Base-by-base conservation (phyloP, 2,888 invertebrate species). In the Tiphia femorata region DNA sequence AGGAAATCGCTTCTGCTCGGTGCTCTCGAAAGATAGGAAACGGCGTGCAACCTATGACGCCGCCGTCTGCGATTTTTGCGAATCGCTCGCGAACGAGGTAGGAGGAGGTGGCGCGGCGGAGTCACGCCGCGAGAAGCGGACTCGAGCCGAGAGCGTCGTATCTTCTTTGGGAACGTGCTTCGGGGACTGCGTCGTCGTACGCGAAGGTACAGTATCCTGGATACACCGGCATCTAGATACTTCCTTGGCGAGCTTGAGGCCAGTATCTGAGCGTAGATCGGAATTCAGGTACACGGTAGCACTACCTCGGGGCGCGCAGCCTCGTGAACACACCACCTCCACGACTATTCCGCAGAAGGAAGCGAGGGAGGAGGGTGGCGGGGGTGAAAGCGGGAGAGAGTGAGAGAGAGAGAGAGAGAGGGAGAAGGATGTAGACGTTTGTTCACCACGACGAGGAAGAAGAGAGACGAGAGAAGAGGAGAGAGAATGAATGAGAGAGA, bases 241-340 rank as follows among this genome's bases (percentile, higher is more conserved):
- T 76, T 76, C 70, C 73, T 74, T 66, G 67, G 73, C 63, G 71
- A 66, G 75, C 68, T 71, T 64, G 60, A 73, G 69, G 48, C 61
- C 67, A 72, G 71, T 79, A 80, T 79, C 80, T 75, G 65, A 70
- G 73, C 75, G 77, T 78, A 80, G 80, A 80, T 80, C 80, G 80
- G 80, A 80, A 80, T 80, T 80, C 80, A 78, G 78, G 78, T 79
- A 80, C 79, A 80, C 80, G 80, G 80, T 79, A 80, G 80, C 79
- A 75, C 75, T 77, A 77, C 78, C 80, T 78, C 69, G 70, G 76
- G 77, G 76, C 73, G 74, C 73, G 66, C 68, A 58, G 67, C 67
- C 5, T 67, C 75, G 76, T 75, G 76, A 76, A 76, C 76, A 72
- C 73, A 72, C 73, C 74, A 75, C 71, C 73, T 67, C 70, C 67